These are phyloP conservation scores for Andrena minutula DNA, from an alignment of 2,888 invertebrate genomes.

Conservation along the genomic window DNA sequence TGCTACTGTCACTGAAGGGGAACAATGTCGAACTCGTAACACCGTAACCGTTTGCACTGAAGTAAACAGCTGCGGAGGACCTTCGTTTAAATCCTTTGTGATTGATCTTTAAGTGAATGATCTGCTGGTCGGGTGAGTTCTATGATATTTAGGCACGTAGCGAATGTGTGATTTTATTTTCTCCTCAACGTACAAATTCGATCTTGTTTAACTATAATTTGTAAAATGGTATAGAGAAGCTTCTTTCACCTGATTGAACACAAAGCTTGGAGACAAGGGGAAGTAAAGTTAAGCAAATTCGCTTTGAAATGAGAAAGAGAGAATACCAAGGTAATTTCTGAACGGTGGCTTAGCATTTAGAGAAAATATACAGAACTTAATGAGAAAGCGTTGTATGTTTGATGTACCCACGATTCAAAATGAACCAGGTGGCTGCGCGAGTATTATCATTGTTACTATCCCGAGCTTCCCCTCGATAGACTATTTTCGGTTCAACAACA, in stretches of 20 bases:
- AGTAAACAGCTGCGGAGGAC: background rate
- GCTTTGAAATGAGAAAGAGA: no score
- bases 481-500: conserved; percentile 16
- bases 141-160: no score
- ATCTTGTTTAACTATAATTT: no score
- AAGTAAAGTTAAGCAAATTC: no score
- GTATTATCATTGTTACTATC: background rate
- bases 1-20: background rate
- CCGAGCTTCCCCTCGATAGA: background rate
- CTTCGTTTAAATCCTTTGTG: background rate
- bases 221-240: no score
- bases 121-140: background rate
- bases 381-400: background rate
- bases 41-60: background rate
- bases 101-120: conserved; percentile 20
- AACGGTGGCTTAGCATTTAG: no score
- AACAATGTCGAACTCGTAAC: background rate
- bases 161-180: no score
- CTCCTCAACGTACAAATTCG: no score
- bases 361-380: background rate
- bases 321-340: no score
- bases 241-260: no score
- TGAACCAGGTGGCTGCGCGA: background rate
- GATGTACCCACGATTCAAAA: background rate
- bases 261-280: no score